Percentiles rank a stretch among this genome's conserved stretches.
Evolutionary conservation across 2,113 vertebrate species (phyloP).

Genomic region (Canis aureus): DNA sequence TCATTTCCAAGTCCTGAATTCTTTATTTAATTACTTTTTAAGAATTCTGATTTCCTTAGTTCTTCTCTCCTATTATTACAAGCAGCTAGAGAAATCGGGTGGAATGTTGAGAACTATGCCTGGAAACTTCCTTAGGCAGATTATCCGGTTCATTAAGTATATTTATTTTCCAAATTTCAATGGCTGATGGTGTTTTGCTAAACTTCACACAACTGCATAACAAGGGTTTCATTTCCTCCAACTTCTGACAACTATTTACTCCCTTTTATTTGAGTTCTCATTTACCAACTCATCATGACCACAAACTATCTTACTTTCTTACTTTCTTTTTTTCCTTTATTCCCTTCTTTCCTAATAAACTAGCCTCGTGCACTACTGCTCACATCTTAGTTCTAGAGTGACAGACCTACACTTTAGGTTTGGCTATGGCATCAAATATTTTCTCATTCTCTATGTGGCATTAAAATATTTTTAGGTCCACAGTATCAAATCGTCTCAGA

Average conservation of each 20-base stretch:
- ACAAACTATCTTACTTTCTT: background rate
- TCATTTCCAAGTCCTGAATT: conserved; percentile 32
- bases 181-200: background rate
- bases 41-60: conserved; percentile 61
- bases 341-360: background rate
- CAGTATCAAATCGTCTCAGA: background rate
- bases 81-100: conserved; percentile 34
- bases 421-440: background rate
- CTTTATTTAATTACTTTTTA: conserved; percentile 70
- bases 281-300: background rate
- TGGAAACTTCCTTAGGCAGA: background rate
- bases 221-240: background rate
- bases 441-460: background rate
- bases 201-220: background rate
- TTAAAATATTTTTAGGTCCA: conserved; percentile 1
- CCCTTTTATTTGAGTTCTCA: conserved; percentile 5
- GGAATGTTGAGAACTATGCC: background rate
- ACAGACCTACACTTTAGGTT: background rate
- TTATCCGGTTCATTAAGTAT: background rate
- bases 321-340: background rate
- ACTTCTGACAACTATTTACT: background rate
- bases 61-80: conserved; percentile 59
- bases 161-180: conserved; percentile 29
- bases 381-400: background rate
- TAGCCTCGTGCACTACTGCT: background rate